Base-by-base conservation (phyloP, 1,140 invertebrate species). In the Thalassaphorura encarpata region DNA sequence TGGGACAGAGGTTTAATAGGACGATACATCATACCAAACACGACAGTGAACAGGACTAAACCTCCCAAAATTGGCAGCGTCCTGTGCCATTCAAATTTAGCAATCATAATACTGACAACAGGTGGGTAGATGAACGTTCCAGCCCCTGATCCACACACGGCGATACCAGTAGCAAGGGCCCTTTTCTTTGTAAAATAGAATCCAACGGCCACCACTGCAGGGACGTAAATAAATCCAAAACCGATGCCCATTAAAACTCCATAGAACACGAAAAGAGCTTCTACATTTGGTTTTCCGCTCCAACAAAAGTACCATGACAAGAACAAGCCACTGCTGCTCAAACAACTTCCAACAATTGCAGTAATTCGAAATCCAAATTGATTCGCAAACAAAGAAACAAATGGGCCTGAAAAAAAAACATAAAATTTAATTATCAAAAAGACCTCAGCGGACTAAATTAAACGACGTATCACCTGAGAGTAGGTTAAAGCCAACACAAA, bases 151-250 rank as follows among this genome's bases (percentile, higher is more conserved):
- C 93, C 93, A 68, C 91, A 96, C 1, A 93, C 85, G 0, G 88
- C 87, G 33, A 96, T 83, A n/a, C 91, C 91, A 5, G 48, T 51
- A 8, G 48, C 48, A 19, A 51, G 48, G 5, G 48, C 48, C 49
- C 91, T 73, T 79, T 85, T 89, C 72, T 83, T 84, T 70, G 93
- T 89, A 72, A 95, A 96, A 76, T 94, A 96, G 74, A 90, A 90
- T 11, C 89, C 87, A 2, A 91, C 84, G 8, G 86, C 86, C 62
- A 95, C 83, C 33, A 94, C 87, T 5, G 89, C 83, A 3, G 91
- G 89, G 27, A 93, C 84, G 73, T 93, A 95, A 60, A 94, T 50
- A 31, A 54, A 76, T 4, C 89, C 88, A 66, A 89, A 83, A 2
- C 48, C 48, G n/a, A 51, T 51, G 11, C 48, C 48, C 8, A 90